Evolutionary conservation across 2,888 invertebrate species (phyloP), one percentile per base, ranked within the genome.

Genomic region (Hetaerina titia): DNA sequence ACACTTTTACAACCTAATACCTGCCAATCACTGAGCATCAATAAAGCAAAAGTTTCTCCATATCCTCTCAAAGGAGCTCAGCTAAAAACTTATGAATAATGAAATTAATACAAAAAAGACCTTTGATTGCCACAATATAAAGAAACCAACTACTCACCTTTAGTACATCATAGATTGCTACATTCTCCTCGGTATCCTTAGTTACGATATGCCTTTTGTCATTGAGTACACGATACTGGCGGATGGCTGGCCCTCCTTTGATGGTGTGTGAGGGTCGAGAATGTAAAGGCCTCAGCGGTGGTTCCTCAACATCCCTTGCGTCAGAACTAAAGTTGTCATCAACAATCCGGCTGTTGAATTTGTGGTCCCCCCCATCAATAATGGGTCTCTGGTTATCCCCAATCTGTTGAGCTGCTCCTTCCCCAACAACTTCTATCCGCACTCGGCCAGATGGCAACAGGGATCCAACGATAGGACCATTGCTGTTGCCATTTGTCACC

Each of bases 171-270:
- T 99, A 99, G 17, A 99, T 97, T 6, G 99, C 98, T 94, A 99
- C 98, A 96, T 98, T 98, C 95, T 98, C 98, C 95, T 99, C 99
- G 0, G 99, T 99, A 96, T 99, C 99, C 97, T 99, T 99, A 22
- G 99, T 99, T 95, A 99, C 97, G 96, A 99, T 98, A 96, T 99
- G 99, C 95, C 99, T 97, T 96, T 99, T 99, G 96, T 99, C 99
- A 96, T 99, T 99, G 95, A 99, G 97, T 95, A 99, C 98, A 95
- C 98, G 98, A 96, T 98, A 99, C 96, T 99, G 98, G 96, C 99
- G 98, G 95, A 99, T 99, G 2, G 99, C 99, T 2, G 99, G 98
- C 0, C 99, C 99, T 9, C 99, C 99, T 96, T 98, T 97, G 96
- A 98, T 98, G 89, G 96, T 97, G 95, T 97, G 96, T 19, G 97